Conservation (phyloP, 30 jellyfish, hydroid and myxozoan genomes). For the Nemopilema nomurai region DNA sequence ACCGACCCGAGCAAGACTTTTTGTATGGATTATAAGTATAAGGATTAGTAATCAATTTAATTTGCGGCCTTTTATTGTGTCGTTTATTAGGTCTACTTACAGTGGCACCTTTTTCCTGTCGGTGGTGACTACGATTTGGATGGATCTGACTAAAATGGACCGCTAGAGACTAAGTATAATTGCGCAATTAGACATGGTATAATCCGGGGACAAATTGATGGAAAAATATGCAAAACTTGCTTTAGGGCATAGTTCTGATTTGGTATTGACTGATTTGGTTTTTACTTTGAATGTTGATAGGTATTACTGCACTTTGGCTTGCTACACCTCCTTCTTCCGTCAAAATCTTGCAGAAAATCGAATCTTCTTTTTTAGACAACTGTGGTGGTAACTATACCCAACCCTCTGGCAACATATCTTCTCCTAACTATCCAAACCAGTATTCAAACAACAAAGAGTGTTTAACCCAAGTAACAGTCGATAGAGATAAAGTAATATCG, state of each 20-base stretch:
- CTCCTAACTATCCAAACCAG: slow-evolving; percentile 75
- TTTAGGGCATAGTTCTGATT: no score
- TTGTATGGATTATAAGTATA: no score
- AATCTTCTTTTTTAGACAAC: slow-evolving; percentile 38
- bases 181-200: no score
- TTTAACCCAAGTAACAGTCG: slow-evolving; percentile 71
- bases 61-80: no score
- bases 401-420: slow-evolving; percentile 60
- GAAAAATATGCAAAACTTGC: neutral
- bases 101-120: no score
- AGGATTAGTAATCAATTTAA: no score
- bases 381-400: slow-evolving; percentile 89
- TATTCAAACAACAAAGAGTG: slow-evolving; percentile 79
- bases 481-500: slow-evolving; percentile 55
- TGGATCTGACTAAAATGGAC: no score
- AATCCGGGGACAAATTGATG: no score
- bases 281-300: neutral
- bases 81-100: no score
- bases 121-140: no score
- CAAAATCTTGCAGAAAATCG: neutral
- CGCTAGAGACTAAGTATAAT: no score
- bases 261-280: neutral
- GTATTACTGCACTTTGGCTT: neutral
- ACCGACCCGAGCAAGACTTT: no score
- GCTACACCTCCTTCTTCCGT: neutral